A percentile compares a stretch with the other conserved stretches of the same genome.
Conservation (phyloP, 1,140 invertebrate species). For the Riptortus pedestris region DNA sequence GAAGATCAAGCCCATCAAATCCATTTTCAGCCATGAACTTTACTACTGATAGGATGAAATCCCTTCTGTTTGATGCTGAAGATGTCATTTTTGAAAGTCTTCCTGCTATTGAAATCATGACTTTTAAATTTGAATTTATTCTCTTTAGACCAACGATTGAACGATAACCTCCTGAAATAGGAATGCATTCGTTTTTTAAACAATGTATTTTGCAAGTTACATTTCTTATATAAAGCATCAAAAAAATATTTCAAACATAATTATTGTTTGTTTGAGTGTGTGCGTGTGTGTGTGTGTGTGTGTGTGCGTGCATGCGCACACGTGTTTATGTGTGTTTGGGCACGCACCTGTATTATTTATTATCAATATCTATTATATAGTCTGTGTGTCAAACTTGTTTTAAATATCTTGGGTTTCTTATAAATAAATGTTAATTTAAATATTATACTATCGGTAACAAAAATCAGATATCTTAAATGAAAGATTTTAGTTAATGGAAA, state of each 20-base stretch:
- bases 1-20: conserved; percentile 53
- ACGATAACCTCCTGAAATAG: conserved; percentile 44
- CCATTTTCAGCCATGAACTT: conserved; percentile 43
- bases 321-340: not conserved
- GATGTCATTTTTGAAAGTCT: conserved; percentile 41
- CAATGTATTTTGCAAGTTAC: conserved; percentile 19
- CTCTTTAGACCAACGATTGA: conserved; percentile 42
- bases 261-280: not conserved
- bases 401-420: no score
- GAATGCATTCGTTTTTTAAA: no score
- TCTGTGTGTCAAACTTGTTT: no score
- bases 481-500: no score
- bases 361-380: no score
- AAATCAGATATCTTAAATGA: no score
- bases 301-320: not conserved
- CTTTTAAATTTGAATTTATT: conserved; percentile 43
- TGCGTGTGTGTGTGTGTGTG: not conserved
- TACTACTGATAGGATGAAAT: conserved; percentile 44
- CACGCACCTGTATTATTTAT: no score
- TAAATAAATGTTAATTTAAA: no score
- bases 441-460: no score
- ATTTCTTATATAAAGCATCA: not conserved
- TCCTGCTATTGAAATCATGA: conserved; percentile 43
- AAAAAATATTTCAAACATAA: not conserved
- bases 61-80: conserved; percentile 33